These are phyloP conservation scores for Mayetiola destructor DNA, from an alignment of 2,888 invertebrate species.

Conservation along the genomic window DNA sequence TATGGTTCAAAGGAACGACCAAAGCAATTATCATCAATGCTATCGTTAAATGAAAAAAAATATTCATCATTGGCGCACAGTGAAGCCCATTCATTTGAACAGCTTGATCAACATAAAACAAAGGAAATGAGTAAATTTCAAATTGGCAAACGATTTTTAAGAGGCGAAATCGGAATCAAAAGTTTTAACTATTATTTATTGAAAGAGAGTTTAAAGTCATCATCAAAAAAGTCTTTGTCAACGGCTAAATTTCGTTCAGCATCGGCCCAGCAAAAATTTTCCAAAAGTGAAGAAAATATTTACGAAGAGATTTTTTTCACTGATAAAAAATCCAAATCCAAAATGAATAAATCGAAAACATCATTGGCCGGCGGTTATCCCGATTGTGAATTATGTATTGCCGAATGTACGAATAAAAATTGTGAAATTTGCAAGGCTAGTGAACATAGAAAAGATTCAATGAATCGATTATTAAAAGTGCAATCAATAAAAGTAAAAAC, in stretches of 20 bases:
- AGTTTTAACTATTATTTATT: constrained; percentile 36
- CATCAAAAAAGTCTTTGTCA: constrained; percentile 30
- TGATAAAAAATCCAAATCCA: constrained; percentile 20
- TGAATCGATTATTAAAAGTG: not conserved
- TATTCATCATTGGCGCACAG: not conserved
- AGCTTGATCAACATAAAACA: constrained; percentile 14
- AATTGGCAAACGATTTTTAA: constrained; percentile 32
- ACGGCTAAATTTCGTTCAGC: constrained; percentile 23
- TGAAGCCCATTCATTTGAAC: not conserved
- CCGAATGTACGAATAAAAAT: constrained; percentile 31
- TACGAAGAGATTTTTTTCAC: constrained; percentile 35
- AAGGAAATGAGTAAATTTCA: constrained; percentile 27
- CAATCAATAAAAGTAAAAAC: not conserved
- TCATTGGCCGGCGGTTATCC: constrained; percentile 21
- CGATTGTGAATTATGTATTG: constrained; percentile 33
- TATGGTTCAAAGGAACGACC: constrained; percentile 4
- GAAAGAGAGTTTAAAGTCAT: constrained; percentile 33
- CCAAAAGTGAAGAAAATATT: constrained; percentile 34
- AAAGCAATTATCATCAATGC: not conserved
- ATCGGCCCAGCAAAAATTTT: constrained; percentile 11
- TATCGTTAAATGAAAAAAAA: not conserved
- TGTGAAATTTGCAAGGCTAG: constrained; percentile 28
- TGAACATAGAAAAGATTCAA: not conserved
- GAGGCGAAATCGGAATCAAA: constrained; percentile 35
- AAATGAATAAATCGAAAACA: not conserved